A percentile compares a stretch with the other conserved stretches of the same genome.
Evolutionary conservation across 2,113 vertebrate genomes (phyloP).

Genomic region (Pantherophis guttatus): DNA sequence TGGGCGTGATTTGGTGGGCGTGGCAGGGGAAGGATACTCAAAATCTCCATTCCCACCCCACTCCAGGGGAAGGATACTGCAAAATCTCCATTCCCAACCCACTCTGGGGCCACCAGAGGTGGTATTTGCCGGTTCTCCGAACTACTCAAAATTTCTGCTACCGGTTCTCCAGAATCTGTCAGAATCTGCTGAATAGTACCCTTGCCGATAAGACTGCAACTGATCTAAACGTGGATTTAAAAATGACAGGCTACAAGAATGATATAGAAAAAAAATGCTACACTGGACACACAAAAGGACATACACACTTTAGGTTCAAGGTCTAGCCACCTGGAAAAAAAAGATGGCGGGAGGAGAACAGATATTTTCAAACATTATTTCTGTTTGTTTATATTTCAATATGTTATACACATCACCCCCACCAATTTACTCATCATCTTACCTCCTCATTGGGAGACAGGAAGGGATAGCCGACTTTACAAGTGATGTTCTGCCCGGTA

Average conservation of each 20-base stretch:
- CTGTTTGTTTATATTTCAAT: not conserved
- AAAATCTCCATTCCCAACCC: too few relatives aligned
- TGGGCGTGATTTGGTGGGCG: too few relatives aligned
- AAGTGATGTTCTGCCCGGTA: conserved; percentile 79
- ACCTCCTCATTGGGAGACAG: conserved; percentile 78
- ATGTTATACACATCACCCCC: not conserved
- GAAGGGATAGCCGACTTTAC: conserved; percentile 92
- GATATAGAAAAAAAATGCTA: not conserved
- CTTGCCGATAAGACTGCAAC: not conserved
- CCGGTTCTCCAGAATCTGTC: too few relatives aligned
- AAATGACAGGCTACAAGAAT: not conserved
- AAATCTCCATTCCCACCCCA: too few relatives aligned
- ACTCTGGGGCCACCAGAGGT: too few relatives aligned
- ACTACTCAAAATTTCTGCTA: too few relatives aligned
- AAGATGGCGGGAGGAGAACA: not conserved
- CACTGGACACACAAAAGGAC: not conserved
- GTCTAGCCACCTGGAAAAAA: not conserved
- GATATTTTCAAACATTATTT: not conserved
- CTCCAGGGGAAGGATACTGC: too few relatives aligned
- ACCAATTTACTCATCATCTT: conserved; percentile 26
- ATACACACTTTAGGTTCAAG: not conserved
- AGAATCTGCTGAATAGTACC: too few relatives aligned
- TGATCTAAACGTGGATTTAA: not conserved
- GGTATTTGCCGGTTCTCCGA: too few relatives aligned
- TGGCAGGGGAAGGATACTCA: too few relatives aligned